Conservation (phyloP, 2,113 vertebrate species). For the Podarcis muralis region DNA sequence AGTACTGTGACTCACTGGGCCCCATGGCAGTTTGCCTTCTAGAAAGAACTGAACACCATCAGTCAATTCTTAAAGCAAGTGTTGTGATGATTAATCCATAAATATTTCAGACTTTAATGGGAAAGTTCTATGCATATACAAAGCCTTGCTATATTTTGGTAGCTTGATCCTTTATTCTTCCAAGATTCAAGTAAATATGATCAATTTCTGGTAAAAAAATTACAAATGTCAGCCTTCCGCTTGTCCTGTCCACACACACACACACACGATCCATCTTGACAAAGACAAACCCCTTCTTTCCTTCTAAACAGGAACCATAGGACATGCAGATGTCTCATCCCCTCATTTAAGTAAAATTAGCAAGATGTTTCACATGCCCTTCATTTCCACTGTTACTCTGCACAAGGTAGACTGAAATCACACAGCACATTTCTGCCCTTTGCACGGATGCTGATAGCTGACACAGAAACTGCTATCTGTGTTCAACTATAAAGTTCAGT, state of each 20-base stretch:
- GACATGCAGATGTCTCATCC: conserved; percentile 9
- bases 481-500: conserved; percentile 14
- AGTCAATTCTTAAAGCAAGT: not conserved
- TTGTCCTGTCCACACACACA: not conserved
- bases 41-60: not conserved
- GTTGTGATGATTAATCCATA: not conserved
- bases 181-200: not conserved
- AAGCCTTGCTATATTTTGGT: not conserved
- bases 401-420: not conserved
- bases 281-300: conserved; percentile 4
- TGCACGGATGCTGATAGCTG: accelerated
- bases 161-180: not conserved
- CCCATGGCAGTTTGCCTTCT: not conserved
- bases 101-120: accelerated
- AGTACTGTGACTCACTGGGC: not conserved
- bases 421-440: conserved; percentile 8
- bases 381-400: not conserved
- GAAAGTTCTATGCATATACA: not conserved
- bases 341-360: conserved; percentile 14
- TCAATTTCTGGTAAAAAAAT: not conserved
- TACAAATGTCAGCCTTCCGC: accelerated
- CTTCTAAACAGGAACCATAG: conserved; percentile 24
- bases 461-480: not conserved
- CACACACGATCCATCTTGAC: conserved; percentile 2
- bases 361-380: not conserved